A percentile compares a stretch with the other conserved stretches of the same genome.
These are phyloP conservation scores for Lates calcarifer DNA, from an alignment of 2,113 vertebrate species.

Conservation along the genomic window DNA sequence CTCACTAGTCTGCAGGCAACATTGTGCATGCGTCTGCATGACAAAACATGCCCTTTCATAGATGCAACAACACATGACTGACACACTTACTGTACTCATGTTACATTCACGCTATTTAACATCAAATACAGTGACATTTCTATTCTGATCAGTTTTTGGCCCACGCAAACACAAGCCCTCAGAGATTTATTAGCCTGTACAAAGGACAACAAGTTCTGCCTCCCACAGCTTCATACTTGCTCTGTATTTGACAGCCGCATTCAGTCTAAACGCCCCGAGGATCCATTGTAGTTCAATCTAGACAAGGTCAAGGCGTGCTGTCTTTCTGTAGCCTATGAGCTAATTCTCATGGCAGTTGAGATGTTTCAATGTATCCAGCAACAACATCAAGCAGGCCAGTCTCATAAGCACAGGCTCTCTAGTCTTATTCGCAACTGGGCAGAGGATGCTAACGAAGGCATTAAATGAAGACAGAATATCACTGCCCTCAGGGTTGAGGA, in stretches of 20 bases:
- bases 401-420: conserved; percentile 51
- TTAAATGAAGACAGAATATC: conserved; percentile 16
- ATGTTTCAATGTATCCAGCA: conserved; percentile 52
- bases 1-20: conserved; percentile 54
- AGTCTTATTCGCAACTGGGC: conserved; percentile 29
- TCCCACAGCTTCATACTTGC: conserved; percentile 29
- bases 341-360: conserved; percentile 49
- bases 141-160: conserved; percentile 49
- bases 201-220: conserved; percentile 49
- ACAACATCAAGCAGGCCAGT: conserved; percentile 42
- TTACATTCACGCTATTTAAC: conserved; percentile 53
- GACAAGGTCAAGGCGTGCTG: conserved; percentile 74
- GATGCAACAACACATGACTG: conserved; percentile 36
- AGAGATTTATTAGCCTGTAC: conserved; percentile 57
- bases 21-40: conserved; percentile 52
- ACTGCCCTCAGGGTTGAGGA: conserved; percentile 4
- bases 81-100: conserved; percentile 39
- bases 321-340: conserved; percentile 55
- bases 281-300: conserved; percentile 48
- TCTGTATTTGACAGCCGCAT: conserved; percentile 40
- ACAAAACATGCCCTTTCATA: conserved; percentile 62
- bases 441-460: conserved; percentile 22
- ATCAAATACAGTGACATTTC: conserved; percentile 59
- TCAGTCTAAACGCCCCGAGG: conserved; percentile 49
- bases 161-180: conserved; percentile 49